phyloP scores from a whole-genome alignment of 2,888 invertebrate genomes.

The Morpho helenor region DNA sequence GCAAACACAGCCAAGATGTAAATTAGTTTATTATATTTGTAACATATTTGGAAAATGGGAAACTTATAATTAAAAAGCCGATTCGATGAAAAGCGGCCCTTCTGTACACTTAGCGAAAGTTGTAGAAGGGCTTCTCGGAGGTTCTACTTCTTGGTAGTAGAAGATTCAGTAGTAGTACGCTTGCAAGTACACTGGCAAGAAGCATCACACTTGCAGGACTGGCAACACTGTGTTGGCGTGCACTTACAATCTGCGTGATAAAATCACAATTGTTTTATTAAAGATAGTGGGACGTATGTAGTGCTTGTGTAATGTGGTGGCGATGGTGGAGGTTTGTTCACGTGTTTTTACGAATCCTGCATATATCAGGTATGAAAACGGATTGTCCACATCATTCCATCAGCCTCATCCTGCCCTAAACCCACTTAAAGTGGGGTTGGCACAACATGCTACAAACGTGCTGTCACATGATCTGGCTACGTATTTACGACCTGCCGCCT shows the following conservation, averaged over 20 bases:
- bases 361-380: too few relatives aligned
- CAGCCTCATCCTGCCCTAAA: too few relatives aligned
- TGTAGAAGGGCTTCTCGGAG: background rate
- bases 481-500: too few relatives aligned
- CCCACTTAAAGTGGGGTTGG: too few relatives aligned
- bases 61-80: slow-evolving; percentile 1
- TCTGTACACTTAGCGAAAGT: background rate
- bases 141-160: slow-evolving; percentile 50
- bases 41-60: slow-evolving; percentile 3
- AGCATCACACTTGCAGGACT: slow-evolving; percentile 63
- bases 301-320: too few relatives aligned
- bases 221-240: slow-evolving; percentile 58
- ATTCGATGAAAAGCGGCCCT: background rate
- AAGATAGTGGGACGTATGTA: too few relatives aligned
- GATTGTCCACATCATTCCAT: too few relatives aligned
- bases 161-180: slow-evolving; percentile 37
- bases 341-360: too few relatives aligned
- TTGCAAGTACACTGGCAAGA: slow-evolving; percentile 64
- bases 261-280: background rate
- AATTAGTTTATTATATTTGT: slow-evolving; percentile 6
- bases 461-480: too few relatives aligned
- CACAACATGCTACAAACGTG: too few relatives aligned
- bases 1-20: background rate
- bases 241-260: slow-evolving; percentile 60
- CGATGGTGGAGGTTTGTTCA: too few relatives aligned